phyloP scores from a whole-genome alignment of 2,888 invertebrate genomes.

The Ophion costatus region DNA sequence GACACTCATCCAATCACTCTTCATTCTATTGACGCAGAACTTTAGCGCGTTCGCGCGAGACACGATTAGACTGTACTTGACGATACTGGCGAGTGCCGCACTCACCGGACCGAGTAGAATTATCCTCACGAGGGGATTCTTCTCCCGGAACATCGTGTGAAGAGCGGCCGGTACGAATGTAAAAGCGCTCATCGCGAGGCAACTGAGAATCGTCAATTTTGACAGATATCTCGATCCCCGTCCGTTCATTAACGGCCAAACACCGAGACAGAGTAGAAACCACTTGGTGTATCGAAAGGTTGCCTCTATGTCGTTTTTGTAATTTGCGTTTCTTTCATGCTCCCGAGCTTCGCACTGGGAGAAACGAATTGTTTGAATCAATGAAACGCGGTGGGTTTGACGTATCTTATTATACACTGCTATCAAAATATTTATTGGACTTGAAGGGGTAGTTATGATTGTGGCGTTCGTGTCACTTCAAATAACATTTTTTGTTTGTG shows the following conservation, averaged over 20 bases:
- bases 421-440: background rate
- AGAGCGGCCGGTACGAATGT: constrained; percentile 31
- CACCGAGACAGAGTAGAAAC: constrained; percentile 44
- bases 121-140: constrained; percentile 9
- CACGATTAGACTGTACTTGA: constrained; percentile 42
- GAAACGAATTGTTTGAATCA: background rate
- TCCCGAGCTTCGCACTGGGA: background rate
- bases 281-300: constrained; percentile 40
- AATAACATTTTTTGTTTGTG: too few relatives aligned
- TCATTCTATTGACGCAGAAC: constrained; percentile 41
- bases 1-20: constrained; percentile 59
- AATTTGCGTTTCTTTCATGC: background rate
- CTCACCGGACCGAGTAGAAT: constrained; percentile 39
- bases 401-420: background rate
- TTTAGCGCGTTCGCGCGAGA: constrained; percentile 35
- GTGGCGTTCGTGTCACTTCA: too few relatives aligned
- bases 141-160: constrained; percentile 46
- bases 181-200: constrained; percentile 18
- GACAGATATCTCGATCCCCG: constrained; percentile 23
- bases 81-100: constrained; percentile 3
- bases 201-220: background rate
- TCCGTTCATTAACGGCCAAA: constrained; percentile 55
- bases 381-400: background rate
- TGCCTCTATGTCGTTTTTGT: constrained; percentile 21
- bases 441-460: background rate